Evolutionary conservation across 2,888 invertebrate species (phyloP).

Genomic region (Sinelater perroti): DNA sequence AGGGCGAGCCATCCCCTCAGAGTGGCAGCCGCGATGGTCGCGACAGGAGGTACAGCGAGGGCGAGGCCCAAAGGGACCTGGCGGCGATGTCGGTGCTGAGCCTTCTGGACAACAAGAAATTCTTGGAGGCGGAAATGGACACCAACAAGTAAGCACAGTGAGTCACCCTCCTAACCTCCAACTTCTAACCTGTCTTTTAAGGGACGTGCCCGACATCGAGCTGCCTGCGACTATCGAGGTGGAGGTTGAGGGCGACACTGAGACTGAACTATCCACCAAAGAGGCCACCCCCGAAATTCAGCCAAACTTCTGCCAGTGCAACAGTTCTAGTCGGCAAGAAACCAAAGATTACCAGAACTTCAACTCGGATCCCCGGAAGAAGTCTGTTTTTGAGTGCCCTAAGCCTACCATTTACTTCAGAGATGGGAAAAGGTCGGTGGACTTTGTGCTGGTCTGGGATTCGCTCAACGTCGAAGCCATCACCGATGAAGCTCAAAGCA

Average conservation of each 20-base stretch:
- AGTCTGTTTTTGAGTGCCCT: constrained; percentile 48
- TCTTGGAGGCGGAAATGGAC: constrained; percentile 68
- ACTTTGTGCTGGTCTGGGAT: constrained; percentile 84
- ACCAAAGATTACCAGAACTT: neutral
- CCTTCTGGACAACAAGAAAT: constrained; percentile 66
- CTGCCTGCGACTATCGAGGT: constrained; percentile 10
- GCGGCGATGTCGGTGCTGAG: constrained; percentile 68
- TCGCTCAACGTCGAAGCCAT: constrained; percentile 64
- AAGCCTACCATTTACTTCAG: constrained; percentile 72
- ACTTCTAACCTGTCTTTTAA: constrained; percentile 19
- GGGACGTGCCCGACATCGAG: constrained; percentile 21
- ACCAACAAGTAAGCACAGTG: constrained; percentile 64
- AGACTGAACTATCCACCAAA: constrained; percentile 6
- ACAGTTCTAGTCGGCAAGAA: constrained; percentile 26
- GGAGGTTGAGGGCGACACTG: constrained; percentile 9
- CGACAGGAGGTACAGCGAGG: constrained; percentile 27
- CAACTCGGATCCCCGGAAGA: constrained; percentile 13
- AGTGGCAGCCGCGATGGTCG: neutral
- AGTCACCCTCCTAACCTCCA: no score
- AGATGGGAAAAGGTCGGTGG: constrained; percentile 76
- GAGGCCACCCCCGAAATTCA: neutral
- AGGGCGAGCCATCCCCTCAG: constrained; percentile 17
- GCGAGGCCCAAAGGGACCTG: constrained; percentile 48
- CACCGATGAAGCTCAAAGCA: constrained; percentile 57
- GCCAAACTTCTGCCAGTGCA: constrained; percentile 23